Evolutionary conservation across 2,797 vertebrate species (phyloP), one percentile per base, ranked within the genome.

Genomic region (Tarsius wallacei): DNA sequence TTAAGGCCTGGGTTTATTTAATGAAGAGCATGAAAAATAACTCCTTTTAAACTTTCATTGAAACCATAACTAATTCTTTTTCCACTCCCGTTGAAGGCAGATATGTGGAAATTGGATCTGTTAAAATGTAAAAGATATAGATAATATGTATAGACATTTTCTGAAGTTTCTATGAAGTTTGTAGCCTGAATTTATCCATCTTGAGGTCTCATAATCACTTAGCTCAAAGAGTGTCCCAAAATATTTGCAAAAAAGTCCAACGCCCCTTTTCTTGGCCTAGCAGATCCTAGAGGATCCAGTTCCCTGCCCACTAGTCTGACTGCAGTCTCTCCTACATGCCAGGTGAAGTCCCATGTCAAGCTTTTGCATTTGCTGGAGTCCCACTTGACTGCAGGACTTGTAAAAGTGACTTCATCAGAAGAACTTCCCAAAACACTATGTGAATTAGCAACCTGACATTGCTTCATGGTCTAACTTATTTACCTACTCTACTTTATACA

Each of bases 1-100:
- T 71, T 17, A 47, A 94, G 24, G 12, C 49, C 21, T 76, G 7
- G 11, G 22, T 81, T 93, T 90, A 92, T 64, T 87, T 94, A 73
- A 64, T 49, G 31, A 66, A 93, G 8, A 90, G 6, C 51, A 31
- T 61, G 14, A 78, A 94, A 94, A 78, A 73, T 51, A 90, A 73
- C 24, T 77, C 11, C n/a, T 36, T 36, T 70, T 36, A 17, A 80
- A 83, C 22, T 80, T 85, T 80, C 8, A 73, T 11, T 77, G 31
- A 81, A 28, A 92, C 47, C 59, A 59, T 3, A 66, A 80, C 26
- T 81, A 91, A 68, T 68, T 76, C 9, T 84, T 82, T 83, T 51
- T 26, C 80, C 22, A 5, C 1, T 31, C 21, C 13, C n/a, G 66
- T 15, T 51, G 26, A 78, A 7, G 1, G 17, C 15, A 83, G 21